Percentiles rank a stretch among this genome's conserved stretches.
Conservation (phyloP, 2,888 invertebrate genomes). For the Ommatoiulus sabulosus region DNA sequence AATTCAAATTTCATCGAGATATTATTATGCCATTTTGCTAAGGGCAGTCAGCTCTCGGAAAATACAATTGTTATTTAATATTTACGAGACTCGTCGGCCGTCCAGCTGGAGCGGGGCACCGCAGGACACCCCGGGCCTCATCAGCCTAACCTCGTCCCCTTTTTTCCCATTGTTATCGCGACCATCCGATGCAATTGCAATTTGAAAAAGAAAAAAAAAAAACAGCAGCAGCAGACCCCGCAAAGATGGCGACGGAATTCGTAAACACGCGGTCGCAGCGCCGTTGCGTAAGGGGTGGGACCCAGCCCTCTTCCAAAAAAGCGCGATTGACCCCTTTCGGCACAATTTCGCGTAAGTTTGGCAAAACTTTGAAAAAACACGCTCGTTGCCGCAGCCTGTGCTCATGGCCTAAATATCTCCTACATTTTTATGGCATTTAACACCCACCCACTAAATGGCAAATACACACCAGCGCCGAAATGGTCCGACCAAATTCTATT, state of each 20-base stretch:
- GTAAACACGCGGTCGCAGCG: background rate
- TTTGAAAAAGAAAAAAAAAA: background rate
- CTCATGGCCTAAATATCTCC: conserved; percentile 35
- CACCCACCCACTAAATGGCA: conserved; percentile 18
- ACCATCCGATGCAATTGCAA: conserved; percentile 40
- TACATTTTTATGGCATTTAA: background rate
- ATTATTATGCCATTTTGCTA: background rate
- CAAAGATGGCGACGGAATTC: background rate
- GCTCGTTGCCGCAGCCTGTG: background rate
- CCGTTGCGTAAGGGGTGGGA: background rate
- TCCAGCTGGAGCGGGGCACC: background rate
- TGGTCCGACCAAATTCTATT: background rate
- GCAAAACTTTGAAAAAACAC: background rate
- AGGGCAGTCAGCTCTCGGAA: background rate
- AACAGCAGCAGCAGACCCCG: background rate
- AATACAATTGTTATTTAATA: background rate
- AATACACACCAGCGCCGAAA: background rate
- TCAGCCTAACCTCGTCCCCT: background rate
- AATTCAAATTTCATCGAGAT: too few relatives aligned
- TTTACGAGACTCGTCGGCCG: background rate
- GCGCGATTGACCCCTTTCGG: background rate
- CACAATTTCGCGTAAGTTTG: conserved; percentile 8
- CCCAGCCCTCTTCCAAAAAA: background rate
- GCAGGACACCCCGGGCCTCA: conserved; percentile 22
- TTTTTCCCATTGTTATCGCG: conserved; percentile 20